These are phyloP conservation scores for Tyrannus savana DNA, from an alignment of 2,113 vertebrate species.

Conservation along the genomic window DNA sequence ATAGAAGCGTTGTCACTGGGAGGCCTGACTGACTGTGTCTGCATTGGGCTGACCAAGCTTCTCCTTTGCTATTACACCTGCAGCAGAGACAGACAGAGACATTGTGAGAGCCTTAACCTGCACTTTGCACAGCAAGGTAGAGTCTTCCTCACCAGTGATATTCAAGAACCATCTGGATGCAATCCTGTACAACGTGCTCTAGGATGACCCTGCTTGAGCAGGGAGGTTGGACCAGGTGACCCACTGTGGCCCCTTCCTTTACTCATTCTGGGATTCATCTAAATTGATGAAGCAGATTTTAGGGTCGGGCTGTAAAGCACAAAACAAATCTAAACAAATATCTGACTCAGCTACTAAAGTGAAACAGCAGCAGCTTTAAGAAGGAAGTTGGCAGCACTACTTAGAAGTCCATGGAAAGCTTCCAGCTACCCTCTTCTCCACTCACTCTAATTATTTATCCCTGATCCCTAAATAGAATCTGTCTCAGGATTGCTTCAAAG, in stretches of 20 bases:
- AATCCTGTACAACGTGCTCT: accelerated
- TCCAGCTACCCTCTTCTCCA: conserved; percentile 51
- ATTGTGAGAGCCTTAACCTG: neutral
- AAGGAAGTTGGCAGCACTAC: conserved; percentile 36
- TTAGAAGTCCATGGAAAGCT: neutral
- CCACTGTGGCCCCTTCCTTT: neutral
- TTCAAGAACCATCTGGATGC: neutral
- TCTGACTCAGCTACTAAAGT: conserved; percentile 64
- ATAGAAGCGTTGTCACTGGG: accelerated
- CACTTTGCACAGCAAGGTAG: neutral
- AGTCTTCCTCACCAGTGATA: neutral
- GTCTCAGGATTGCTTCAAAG: conserved; percentile 1
- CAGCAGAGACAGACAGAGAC: conserved; percentile 35
- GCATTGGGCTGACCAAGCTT: neutral
- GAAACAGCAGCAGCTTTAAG: conserved; percentile 49
- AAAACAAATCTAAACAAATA: conserved; percentile 20
- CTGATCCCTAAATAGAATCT: conserved; percentile 30
- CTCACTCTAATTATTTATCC: conserved; percentile 54
- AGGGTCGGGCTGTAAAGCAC: neutral
- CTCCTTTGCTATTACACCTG: neutral
- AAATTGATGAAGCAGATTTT: neutral
- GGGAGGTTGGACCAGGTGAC: neutral
- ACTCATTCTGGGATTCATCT: neutral
- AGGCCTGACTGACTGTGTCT: neutral
- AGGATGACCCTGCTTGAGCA: neutral